A percentile compares a stretch with the other conserved stretches of the same genome.
Evolutionary conservation across 2,797 vertebrate genomes (phyloP).

Genomic region (Spondyliosoma cantharus): DNA sequence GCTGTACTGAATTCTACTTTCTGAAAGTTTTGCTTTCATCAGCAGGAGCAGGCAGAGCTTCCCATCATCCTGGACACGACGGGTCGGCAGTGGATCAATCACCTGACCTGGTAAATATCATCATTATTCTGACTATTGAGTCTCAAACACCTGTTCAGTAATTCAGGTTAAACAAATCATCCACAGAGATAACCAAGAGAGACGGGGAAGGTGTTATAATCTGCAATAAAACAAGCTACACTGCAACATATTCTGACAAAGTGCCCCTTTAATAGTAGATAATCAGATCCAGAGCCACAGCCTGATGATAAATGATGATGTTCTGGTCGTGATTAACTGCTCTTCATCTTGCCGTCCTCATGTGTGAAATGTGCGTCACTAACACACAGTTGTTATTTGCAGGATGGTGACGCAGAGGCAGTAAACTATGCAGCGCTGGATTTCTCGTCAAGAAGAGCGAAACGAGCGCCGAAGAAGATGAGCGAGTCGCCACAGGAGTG

Average conservation of each 20-base stretch:
- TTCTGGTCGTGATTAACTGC: too few relatives aligned
- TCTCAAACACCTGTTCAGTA: too few relatives aligned
- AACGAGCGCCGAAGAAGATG: slow-evolving; percentile 7
- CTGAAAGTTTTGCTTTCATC: not conserved
- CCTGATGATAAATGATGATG: too few relatives aligned
- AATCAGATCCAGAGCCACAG: too few relatives aligned
- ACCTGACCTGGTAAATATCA: slow-evolving; percentile 34
- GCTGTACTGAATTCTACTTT: not conserved
- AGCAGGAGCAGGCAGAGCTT: not conserved
- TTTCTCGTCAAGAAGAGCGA: slow-evolving; percentile 16
- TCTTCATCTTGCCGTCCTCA: not conserved
- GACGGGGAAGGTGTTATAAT: too few relatives aligned
- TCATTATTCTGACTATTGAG: too few relatives aligned
- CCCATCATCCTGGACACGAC: not conserved
- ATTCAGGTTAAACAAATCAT: too few relatives aligned
- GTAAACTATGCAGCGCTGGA: slow-evolving; percentile 31
- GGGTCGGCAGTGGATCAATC: not conserved
- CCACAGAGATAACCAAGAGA: too few relatives aligned
- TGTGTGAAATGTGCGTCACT: not conserved
- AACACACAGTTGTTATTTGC: not conserved
- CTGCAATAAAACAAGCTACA: too few relatives aligned
- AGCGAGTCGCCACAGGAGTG: slow-evolving; percentile 6
- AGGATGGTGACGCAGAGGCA: not conserved
- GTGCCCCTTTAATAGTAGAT: too few relatives aligned
- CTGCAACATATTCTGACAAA: too few relatives aligned